These are phyloP conservation scores for Brachymystax lenok DNA, from an alignment of 2,797 vertebrate species.

Conservation along the genomic window DNA sequence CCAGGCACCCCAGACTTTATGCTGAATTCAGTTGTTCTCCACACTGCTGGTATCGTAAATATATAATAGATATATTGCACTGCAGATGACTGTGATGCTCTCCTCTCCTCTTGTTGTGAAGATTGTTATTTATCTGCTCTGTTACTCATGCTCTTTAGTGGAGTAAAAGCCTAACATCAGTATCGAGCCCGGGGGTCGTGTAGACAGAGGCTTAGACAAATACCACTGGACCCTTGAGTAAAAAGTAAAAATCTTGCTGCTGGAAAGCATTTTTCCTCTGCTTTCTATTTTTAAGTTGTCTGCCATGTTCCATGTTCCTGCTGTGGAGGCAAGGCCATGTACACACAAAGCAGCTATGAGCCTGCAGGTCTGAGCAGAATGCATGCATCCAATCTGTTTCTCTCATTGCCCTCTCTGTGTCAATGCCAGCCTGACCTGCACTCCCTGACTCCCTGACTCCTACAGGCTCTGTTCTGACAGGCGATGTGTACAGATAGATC, in stretches of 20 bases:
- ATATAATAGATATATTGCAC: slow-evolving; percentile 48
- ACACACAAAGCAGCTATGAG: slow-evolving; percentile 9
- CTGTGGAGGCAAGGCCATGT: background rate
- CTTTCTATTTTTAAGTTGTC: slow-evolving; percentile 39
- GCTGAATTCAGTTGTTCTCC: slow-evolving; percentile 33
- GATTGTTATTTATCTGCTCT: slow-evolving; percentile 46
- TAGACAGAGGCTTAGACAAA: slow-evolving; percentile 53
- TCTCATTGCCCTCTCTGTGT: background rate
- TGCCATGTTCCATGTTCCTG: background rate
- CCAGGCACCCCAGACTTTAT: slow-evolving; percentile 18
- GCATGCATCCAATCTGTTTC: slow-evolving; percentile 10
- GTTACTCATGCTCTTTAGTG: slow-evolving; percentile 46
- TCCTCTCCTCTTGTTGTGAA: background rate
- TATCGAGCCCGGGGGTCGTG: slow-evolving; percentile 46
- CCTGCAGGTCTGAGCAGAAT: slow-evolving; percentile 8
- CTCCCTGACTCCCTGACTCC: slow-evolving; percentile 18
- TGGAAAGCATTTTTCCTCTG: slow-evolving; percentile 5
- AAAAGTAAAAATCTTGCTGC: slow-evolving; percentile 46
- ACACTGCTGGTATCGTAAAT: slow-evolving; percentile 40
- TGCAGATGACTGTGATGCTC: slow-evolving; percentile 27
- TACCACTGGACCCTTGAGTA: slow-evolving; percentile 44
- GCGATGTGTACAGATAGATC: background rate
- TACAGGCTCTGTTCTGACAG: slow-evolving; percentile 12
- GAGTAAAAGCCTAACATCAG: slow-evolving; percentile 35
- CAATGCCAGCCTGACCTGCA: slow-evolving; percentile 19